Evolutionary conservation across 2,888 invertebrate species (phyloP).

Genomic region (Lumbricus terrestris): DNA sequence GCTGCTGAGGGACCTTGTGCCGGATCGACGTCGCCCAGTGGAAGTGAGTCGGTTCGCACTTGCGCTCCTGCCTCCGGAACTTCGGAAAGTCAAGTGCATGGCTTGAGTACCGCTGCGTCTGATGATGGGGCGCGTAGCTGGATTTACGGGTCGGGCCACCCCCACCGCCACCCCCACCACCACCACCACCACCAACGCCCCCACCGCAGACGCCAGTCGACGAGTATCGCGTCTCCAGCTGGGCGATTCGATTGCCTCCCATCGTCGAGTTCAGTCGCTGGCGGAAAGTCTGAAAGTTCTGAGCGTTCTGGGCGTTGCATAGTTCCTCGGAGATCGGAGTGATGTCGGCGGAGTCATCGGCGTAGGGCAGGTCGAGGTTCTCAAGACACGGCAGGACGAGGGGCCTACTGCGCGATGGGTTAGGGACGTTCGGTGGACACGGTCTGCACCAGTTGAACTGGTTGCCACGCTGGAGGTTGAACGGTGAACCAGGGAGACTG

Average conservation of each 20-base stretch:
- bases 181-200: background rate
- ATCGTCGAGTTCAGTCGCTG: background rate
- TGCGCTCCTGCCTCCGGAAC: conserved; percentile 15
- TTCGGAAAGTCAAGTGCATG: background rate
- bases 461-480: conserved; percentile 73
- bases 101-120: background rate
- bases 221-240: conserved; percentile 20
- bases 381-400: conserved; percentile 31
- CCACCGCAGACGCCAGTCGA: background rate
- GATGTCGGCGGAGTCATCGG: conserved; percentile 54
- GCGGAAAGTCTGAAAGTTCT: conserved; percentile 17
- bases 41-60: conserved; percentile 40
- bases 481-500: conserved; percentile 94
- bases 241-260: background rate
- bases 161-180: background rate
- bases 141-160: background rate
- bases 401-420: conserved; percentile 19
- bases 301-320: conserved; percentile 43
- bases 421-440: background rate
- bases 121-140: background rate
- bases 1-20: background rate
- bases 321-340: conserved; percentile 90
- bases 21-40: conserved; percentile 36
- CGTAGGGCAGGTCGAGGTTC: conserved; percentile 33
- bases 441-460: conserved; percentile 59